phyloP scores from a whole-genome alignment of 2,113 vertebrate species.

The Ascaphus truei region DNA sequence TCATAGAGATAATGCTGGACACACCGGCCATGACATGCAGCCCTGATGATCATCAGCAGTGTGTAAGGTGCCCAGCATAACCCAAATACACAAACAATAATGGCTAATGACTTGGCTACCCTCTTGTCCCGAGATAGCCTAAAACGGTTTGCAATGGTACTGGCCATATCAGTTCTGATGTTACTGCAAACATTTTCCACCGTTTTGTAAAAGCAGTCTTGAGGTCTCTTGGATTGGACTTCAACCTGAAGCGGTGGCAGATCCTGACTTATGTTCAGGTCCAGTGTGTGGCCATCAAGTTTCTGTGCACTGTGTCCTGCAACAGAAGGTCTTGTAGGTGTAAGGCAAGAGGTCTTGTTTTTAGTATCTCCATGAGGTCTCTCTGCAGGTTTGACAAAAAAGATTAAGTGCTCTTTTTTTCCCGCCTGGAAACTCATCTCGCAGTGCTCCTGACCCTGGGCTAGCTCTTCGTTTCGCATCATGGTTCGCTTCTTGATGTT shows the following conservation, averaged over 20 bases:
- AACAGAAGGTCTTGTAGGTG: background rate
- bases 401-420: slow-evolving; percentile 38
- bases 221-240: slow-evolving; percentile 13
- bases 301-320: slow-evolving; percentile 18
- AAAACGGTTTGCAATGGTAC: slow-evolving; percentile 47
- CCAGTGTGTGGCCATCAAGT: slow-evolving; percentile 39
- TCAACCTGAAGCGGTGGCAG: slow-evolving; percentile 56
- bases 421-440: slow-evolving; percentile 45
- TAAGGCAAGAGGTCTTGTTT: slow-evolving; percentile 36
- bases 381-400: slow-evolving; percentile 55
- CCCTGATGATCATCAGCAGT: slow-evolving; percentile 64
- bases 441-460: slow-evolving; percentile 38
- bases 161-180: slow-evolving; percentile 35
- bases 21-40: slow-evolving; percentile 59
- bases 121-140: slow-evolving; percentile 61
- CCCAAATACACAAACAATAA: slow-evolving; percentile 65
- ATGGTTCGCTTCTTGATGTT: slow-evolving; percentile 62
- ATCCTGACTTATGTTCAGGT: slow-evolving; percentile 27
- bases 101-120: slow-evolving; percentile 65
- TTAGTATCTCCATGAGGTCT: slow-evolving; percentile 18
- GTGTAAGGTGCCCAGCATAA: slow-evolving; percentile 72
- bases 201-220: slow-evolving; percentile 40
- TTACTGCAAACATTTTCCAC: slow-evolving; percentile 21
- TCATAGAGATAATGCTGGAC: slow-evolving; percentile 63
- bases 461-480: slow-evolving; percentile 43